phyloP scores from a whole-genome alignment of 2,888 invertebrate species.

The Anthrax anthrax region DNA sequence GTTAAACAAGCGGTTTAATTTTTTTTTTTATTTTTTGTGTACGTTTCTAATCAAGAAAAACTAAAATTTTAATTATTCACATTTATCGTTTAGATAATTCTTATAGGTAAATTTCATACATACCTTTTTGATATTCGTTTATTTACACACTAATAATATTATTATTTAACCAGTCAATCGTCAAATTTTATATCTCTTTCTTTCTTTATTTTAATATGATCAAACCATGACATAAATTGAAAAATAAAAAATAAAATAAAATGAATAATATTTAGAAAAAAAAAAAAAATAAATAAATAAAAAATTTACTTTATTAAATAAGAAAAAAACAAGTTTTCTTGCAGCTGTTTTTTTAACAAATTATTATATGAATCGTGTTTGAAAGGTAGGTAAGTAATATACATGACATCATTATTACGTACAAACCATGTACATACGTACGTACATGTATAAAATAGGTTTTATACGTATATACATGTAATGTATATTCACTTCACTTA shows the following conservation, averaged over 20 bases:
- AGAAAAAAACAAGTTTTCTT: not conserved
- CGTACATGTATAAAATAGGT: not conserved
- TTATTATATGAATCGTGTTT: not conserved
- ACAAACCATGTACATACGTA: not conserved
- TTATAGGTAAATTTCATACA: too few relatives aligned
- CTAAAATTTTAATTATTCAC: too few relatives aligned
- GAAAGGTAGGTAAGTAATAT: not conserved
- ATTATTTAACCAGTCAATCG: too few relatives aligned
- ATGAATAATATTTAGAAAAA: not conserved
- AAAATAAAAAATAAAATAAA: not conserved
- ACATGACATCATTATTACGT: not conserved
- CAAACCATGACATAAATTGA: slow-evolving; percentile 2
- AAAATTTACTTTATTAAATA: not conserved
- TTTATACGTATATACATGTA: too few relatives aligned
- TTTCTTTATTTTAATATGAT: slow-evolving; percentile 1
- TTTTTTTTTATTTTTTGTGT: too few relatives aligned
- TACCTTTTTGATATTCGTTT: not conserved
- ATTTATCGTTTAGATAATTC: too few relatives aligned
- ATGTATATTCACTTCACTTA: too few relatives aligned
- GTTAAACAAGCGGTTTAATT: too few relatives aligned
- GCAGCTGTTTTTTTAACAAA: not conserved
- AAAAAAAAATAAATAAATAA: not conserved
- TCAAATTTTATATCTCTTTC: not conserved
- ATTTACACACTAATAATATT: too few relatives aligned
- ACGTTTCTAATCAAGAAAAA: too few relatives aligned